A percentile compares a stretch with the other conserved stretches of the same genome.
These are phyloP conservation scores for Diplazon laetatorius DNA, from an alignment of 2,888 invertebrate species.

Conservation along the genomic window DNA sequence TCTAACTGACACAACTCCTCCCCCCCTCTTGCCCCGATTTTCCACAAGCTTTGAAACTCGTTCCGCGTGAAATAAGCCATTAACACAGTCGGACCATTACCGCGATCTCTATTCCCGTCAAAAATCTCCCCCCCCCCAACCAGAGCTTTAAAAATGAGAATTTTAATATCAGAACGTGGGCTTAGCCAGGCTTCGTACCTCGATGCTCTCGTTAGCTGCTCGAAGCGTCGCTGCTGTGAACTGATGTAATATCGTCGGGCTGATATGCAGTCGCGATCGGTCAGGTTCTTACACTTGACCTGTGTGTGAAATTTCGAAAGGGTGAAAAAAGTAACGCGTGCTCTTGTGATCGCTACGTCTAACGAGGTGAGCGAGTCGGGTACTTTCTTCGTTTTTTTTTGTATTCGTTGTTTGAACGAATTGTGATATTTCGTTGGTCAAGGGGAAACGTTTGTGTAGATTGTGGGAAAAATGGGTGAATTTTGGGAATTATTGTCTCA, in stretches of 20 bases:
- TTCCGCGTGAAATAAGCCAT: constrained; percentile 71
- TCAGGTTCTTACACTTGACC: neutral
- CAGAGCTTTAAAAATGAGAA: constrained; percentile 12
- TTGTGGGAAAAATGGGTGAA: too few relatives aligned
- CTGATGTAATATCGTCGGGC: neutral
- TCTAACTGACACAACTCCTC: constrained; percentile 1
- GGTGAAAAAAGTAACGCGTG: neutral
- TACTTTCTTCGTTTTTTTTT: too few relatives aligned
- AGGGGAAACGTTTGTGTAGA: too few relatives aligned
- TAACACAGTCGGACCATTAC: constrained; percentile 62
- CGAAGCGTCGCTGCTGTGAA: neutral
- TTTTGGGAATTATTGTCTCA: too few relatives aligned
- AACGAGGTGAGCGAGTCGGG: too few relatives aligned
- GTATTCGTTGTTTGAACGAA: too few relatives aligned
- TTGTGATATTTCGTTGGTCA: too few relatives aligned
- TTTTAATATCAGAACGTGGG: constrained; percentile 4
- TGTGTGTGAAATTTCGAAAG: constrained; percentile 11
- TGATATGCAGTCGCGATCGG: neutral
- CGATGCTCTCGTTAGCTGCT: neutral
- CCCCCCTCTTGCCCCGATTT: constrained; percentile 74
- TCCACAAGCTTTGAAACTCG: constrained; percentile 32
- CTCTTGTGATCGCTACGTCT: too few relatives aligned
- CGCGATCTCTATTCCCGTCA: constrained; percentile 16
- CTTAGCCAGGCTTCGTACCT: neutral
- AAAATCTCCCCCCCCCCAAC: too few relatives aligned